Evolutionary conservation across 2,888 invertebrate genomes (phyloP), one percentile per base, ranked within the genome.

Genomic region (Trissolcus brochymenae): DNA sequence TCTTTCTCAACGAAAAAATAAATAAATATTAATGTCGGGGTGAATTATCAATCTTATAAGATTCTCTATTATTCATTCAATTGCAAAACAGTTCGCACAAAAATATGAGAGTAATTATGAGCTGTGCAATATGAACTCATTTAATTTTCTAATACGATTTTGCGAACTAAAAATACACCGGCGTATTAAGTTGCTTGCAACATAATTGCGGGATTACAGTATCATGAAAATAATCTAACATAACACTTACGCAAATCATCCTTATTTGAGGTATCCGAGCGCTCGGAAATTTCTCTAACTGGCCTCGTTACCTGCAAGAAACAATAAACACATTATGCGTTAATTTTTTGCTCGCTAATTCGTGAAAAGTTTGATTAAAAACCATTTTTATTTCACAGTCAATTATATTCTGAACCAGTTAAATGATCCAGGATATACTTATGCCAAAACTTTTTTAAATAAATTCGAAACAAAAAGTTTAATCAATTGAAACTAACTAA

Each of bases 241-340:
- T 57, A 72, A 78, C 55, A 86, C 87, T 84, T 84, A 88, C 89
- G 89, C 81, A 89, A 86, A 78, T 87, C 87, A 81, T 87, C 87
- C 73, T 86, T 88, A 66, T 83, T 71, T 61, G 83, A 76, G 25
- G 83, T 76, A 64, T 74, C 80, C 35, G 82, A 78, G 61, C 82
- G 82, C 46, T 87, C 87, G 50, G 73, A 64, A 59, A 79, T 76
- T 70, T 78, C 78, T 40, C 70, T 75, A 17, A 55, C 56, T 62
- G 75, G 66, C 70, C 76, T 79, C 59, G 75, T 79, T 72, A 79
- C 77, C 79, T 79, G 60, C 53, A 79, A 51, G 11, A 67, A 17
- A 66, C 51, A 25, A 73, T 46, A n/a, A 50, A 59, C 29, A 49
- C 60, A 74, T 74, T 56, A 55, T 14, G 61, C 35, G 14, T 53